Conservation (phyloP, 2,888 invertebrate species). For the Caenorhabditis plicata region DNA sequence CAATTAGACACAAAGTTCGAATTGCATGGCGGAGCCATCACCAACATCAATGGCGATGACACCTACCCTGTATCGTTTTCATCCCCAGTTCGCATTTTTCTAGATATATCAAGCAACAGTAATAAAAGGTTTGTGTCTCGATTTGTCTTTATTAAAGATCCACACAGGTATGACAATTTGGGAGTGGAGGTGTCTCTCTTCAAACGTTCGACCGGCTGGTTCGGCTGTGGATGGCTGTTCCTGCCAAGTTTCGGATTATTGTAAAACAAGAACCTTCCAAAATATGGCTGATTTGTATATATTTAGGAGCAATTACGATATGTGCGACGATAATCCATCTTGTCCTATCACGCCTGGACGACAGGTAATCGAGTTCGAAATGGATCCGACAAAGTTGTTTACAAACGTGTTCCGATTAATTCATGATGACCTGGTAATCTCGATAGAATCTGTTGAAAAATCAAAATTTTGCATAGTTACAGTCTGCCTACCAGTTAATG, state of each 20-base stretch:
- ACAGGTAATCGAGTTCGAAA: constrained; percentile 57
- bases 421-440: constrained; percentile 45
- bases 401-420: constrained; percentile 52
- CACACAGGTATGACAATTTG: constrained; percentile 54
- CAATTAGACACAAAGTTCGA: constrained; percentile 33
- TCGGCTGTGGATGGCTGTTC: constrained; percentile 62
- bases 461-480: constrained; percentile 14
- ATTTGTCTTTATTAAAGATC: not conserved
- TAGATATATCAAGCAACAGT: constrained; percentile 55
- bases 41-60: constrained; percentile 56
- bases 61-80: constrained; percentile 53
- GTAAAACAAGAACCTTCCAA: no score
- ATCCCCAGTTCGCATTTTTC: constrained; percentile 50
- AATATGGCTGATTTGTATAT: not conserved
- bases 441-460: not conserved
- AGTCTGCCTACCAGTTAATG: constrained; percentile 55
- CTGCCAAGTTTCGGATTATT: constrained; percentile 57
- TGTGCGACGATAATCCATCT: constrained; percentile 51
- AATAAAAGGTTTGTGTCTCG: constrained; percentile 43
- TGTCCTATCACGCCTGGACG: constrained; percentile 47
- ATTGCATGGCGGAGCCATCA: constrained; percentile 58
- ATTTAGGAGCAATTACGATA: constrained; percentile 43
- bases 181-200: constrained; percentile 56
- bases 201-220: constrained; percentile 57
- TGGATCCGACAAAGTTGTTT: constrained; percentile 52